Evolutionary conservation across 2,888 invertebrate species (phyloP).

Genomic region (Disparrhopalites patrizii): DNA sequence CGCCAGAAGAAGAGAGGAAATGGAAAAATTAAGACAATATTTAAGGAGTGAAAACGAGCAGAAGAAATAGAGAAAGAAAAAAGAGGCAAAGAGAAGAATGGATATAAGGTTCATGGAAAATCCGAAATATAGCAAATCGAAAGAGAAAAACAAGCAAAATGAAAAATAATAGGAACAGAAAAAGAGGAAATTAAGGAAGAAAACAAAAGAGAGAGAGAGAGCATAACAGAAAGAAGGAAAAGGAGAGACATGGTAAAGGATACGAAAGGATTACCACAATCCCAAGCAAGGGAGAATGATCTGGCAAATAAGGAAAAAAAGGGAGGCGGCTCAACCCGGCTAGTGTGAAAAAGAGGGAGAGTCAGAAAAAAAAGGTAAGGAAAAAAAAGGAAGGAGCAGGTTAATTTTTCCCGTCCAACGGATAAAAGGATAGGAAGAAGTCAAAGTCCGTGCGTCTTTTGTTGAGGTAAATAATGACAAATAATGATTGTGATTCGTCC

Average conservation of each 20-base stretch:
- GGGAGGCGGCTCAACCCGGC: too few relatives aligned
- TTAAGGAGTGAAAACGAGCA: not conserved
- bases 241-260: too few relatives aligned
- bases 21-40: not conserved
- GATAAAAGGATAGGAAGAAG: not conserved
- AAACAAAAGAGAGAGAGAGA: not conserved
- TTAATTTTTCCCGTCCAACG: not conserved
- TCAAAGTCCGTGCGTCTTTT: slow-evolving; percentile 15
- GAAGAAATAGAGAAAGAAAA: not conserved
- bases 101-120: too few relatives aligned
- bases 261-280: not conserved
- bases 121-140: too few relatives aligned
- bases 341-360: too few relatives aligned
- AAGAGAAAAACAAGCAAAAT: too few relatives aligned
- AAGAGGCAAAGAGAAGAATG: too few relatives aligned
- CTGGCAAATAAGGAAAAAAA: not conserved
- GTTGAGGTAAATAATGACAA: slow-evolving; percentile 29
- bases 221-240: too few relatives aligned
- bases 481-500: slow-evolving; percentile 17
- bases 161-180: not conserved
- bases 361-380: not conserved
- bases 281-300: not conserved
- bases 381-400: not conserved
- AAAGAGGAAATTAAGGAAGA: not conserved
- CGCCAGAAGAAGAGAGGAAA: too few relatives aligned